Base-by-base conservation (phyloP, 2,888 invertebrate genomes). In the Seladonia tumulorum region DNA sequence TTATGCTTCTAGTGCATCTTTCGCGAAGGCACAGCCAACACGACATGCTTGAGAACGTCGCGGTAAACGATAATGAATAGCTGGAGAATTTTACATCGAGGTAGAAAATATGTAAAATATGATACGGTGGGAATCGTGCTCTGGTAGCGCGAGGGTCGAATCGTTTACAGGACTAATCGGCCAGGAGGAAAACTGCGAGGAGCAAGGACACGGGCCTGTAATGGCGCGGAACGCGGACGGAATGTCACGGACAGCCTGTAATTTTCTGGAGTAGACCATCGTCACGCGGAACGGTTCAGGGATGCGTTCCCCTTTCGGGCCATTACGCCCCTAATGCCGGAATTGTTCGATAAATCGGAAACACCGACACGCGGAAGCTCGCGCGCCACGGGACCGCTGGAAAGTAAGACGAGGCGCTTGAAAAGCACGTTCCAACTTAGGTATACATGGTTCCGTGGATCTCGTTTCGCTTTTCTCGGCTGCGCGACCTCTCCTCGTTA, bases 291-390 rank as follows among this genome's bases (percentile, higher is more conserved):
- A 68, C 68, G 12, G 66, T 35, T 76, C 42, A 16, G 45, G 45
- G 14, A 80, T 53, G 71, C 39, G 53, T 68, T 73, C 75, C 35
- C 1, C 57, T 70, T 57, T 68, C 77, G 73, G 68, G 16, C 60
- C 73, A 70, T 77, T 60, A 49, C 45, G 45, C 5, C 63, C 53
- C 7, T 71, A 76, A 68, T 47, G 72, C 16, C 16, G 16, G 35
- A 18, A 49, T 73, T 49, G 29, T 70, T 70, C 81, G 79, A 83
- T 80, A 82, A 78, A 75, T 66, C 70, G 49, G 60, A 35, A 42
- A 45, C 45, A 35, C 29, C n/a, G 22, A 22, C 35, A 18, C 25
- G 53, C 63, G 66, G 68, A 53, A 70, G 39, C 16, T 29, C 7
- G 25, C 47, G 22, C 39, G 39, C 14, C 35, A 42, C 47, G 57